Percentiles rank a stretch among this genome's conserved stretches.
Evolutionary conservation across 2,113 vertebrate genomes (phyloP).

Genomic region (Daboia siamensis): DNA sequence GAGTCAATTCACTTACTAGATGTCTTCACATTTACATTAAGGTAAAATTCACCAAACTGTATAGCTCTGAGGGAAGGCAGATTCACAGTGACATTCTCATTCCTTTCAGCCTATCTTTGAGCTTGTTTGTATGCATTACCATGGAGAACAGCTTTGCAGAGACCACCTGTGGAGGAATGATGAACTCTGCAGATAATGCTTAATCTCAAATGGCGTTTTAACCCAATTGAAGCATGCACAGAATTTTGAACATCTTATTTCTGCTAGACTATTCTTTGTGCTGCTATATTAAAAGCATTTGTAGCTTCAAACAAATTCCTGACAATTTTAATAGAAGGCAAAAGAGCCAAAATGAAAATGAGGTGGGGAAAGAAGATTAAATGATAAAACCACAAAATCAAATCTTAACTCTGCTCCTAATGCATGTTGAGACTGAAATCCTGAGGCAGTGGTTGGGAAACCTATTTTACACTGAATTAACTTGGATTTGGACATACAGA

Average conservation of each 20-base stretch:
- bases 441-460: not conserved
- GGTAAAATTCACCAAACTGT: not conserved
- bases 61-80: not conserved
- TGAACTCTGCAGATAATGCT: constrained; percentile 32
- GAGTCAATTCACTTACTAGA: not conserved
- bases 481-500: not conserved
- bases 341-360: not conserved
- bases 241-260: constrained; percentile 12
- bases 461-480: not conserved
- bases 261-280: not conserved
- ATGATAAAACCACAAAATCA: not conserved
- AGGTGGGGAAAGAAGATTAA: not conserved
- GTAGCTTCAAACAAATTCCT: not conserved
- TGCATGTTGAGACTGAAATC: not conserved
- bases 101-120: constrained; percentile 9
- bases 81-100: constrained; percentile 8
- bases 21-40: not conserved
- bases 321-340: not conserved
- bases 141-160: constrained; percentile 17
- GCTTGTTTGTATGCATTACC: constrained; percentile 32
- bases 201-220: constrained; percentile 30
- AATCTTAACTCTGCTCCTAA: not conserved
- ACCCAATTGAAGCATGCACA: constrained; percentile 18
- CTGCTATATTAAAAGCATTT: not conserved
- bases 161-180: constrained; percentile 19